A percentile compares a stretch with the other conserved stretches of the same genome.
phyloP scores from a whole-genome alignment of 2,113 vertebrate genomes.

The Pteropus alecto region DNA sequence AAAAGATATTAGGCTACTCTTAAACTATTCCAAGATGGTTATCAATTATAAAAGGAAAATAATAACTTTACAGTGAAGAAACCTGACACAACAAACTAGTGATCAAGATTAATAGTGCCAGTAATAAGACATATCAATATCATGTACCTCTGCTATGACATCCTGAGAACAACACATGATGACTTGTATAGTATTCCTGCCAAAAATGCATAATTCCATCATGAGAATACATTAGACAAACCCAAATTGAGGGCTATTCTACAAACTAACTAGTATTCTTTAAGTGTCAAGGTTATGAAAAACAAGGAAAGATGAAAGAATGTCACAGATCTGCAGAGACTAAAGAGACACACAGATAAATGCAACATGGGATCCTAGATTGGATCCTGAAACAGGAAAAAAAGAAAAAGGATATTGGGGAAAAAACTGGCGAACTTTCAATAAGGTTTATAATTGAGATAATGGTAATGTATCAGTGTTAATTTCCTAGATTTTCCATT shows the following conservation, averaged over 20 bases:
- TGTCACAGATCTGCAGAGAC: background rate
- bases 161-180: background rate
- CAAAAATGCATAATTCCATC: background rate
- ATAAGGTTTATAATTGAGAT: background rate
- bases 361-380: background rate
- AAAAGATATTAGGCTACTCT: background rate
- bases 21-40: background rate
- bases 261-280: background rate
- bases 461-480: background rate
- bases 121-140: background rate
- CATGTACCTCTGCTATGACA: background rate
- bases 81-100: background rate
- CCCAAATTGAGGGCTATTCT: background rate
- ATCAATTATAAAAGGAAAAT: background rate
- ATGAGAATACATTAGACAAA: background rate
- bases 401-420: background rate
- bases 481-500: background rate
- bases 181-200: background rate
- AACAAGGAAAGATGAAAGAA: background rate
- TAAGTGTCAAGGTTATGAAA: background rate
- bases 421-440: background rate
- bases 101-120: background rate
- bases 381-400: background rate
- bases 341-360: background rate
- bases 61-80: background rate